These are phyloP conservation scores for Armadillidium nasatum DNA, from an alignment of 1,140 invertebrate species.

Conservation along the genomic window DNA sequence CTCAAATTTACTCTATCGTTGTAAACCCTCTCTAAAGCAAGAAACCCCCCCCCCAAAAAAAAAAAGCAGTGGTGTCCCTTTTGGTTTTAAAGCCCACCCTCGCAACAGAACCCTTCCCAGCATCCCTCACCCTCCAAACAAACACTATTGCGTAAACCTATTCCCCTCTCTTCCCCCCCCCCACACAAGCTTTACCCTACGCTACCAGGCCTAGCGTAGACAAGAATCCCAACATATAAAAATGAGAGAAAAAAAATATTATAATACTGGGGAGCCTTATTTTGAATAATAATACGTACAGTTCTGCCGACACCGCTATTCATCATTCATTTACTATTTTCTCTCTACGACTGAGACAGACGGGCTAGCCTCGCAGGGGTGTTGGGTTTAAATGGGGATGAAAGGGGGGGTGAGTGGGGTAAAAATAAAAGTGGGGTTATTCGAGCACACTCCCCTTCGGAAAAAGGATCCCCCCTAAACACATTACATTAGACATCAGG, in stretches of 20 bases:
- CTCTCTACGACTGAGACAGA: neutral
- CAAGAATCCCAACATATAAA: neutral
- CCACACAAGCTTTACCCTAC: slow-evolving; percentile 23
- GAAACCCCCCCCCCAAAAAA: no score
- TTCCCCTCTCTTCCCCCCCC: slow-evolving; percentile 3
- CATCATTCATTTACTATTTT: slow-evolving; percentile 9
- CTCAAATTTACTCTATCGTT: no score
- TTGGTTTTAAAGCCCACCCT: no score
- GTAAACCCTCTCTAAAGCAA: no score
- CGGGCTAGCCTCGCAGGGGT: slow-evolving; percentile 1
- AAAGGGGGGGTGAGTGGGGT: no score
- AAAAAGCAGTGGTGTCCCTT: no score
- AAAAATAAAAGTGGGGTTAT: no score
- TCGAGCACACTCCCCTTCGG: no score
- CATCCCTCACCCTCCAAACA: no score
- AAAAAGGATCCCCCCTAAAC: slow-evolving; percentile 17
- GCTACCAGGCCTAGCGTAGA: neutral
- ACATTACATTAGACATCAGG: slow-evolving; percentile 40
- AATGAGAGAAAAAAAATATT: slow-evolving; percentile 2
- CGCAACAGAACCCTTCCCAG: no score
- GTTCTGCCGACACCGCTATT: slow-evolving; percentile 2
- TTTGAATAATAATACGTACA: slow-evolving; percentile 9
- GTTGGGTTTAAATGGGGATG: neutral
- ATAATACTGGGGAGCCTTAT: slow-evolving; percentile 10
- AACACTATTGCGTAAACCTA: no score